Evolutionary conservation across 2,888 invertebrate species (phyloP), one percentile per base, ranked within the genome.

Genomic region (Scaptomyza cyrtandrae): DNA sequence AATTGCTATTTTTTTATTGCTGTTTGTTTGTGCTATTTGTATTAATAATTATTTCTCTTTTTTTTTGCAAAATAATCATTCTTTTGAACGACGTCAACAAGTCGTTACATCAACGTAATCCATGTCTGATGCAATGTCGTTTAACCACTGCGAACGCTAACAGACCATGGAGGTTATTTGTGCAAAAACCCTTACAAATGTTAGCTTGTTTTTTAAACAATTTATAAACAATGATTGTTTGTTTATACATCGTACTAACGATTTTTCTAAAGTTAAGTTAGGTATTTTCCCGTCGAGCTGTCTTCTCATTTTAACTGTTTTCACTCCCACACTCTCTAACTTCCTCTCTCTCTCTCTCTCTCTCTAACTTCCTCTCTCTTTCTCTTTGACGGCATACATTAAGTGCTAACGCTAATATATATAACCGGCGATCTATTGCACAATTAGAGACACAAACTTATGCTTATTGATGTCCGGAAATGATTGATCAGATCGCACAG

Each of bases 401-500:
- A 74, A 56, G 75, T 71, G 75, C 37, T 74, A 74, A 71, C 46
- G 52, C 50, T 45, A 24, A 52, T 45, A 37, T 39, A 14, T 39
- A 16, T 41, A 55, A 10, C 24, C 37, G 10, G 5, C 33, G 9
- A 52, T 24, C 6, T 33, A 9, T 74, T 58, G 53, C 67, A 73
- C 61, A 77, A 74, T 56, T 6, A 27, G 16, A 35, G 50, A 24
- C 14, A 19, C 29, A 45, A 27, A 27, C 45, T 49, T 43, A 41
- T 35, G 29, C 10, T 16, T 29, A 49, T 14, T 39, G 14, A 7
- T 39, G 39, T 10, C 62, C 57, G 67, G 39, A 50, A 49, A 57
- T 46, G 48, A 24, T 59, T 59, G 29, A 24, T 29, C 43, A 29
- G 24, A 39, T 60, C 70, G 29, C 27, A 35, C 39, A 31, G 24